Evolutionary conservation across 1,140 invertebrate species (phyloP), one percentile per base, ranked within the genome.

Genomic region (Neelides sp.): DNA sequence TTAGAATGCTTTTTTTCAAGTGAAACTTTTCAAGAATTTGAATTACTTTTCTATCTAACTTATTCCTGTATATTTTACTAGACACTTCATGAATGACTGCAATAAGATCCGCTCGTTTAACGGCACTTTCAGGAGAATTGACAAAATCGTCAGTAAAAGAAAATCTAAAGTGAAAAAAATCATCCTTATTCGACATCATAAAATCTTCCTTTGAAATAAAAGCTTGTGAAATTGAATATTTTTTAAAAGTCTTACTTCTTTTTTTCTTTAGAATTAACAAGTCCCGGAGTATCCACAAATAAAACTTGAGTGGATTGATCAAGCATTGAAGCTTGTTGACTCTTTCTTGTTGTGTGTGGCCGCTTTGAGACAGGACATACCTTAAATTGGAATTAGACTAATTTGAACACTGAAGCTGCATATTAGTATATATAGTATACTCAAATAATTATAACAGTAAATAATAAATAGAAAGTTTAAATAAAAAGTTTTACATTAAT

Each of bases 351-450:
- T 12, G 91, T 95, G 62, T 97, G 90, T 15, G 88, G 80, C 71
- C 91, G 93, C 22, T 73, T 77, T 1, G 91, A 95, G 10, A 83
- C 77, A 26, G 88, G 77, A 67, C 87, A 89, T 46, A 93, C 74
- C 84, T 90, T 58, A 20, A 74, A 70, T 34, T 34, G 30, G 15
- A 15, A 34, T 8, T 10, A 34, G 30, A 34, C 30, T 34, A 4
- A 34, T 8, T 42, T 42, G 15, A 24, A 15, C 19, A 42, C 5
- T n/a, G n/a, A n/a, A n/a, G n/a, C n/a, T n/a, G n/a, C n/a, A 8
- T n/a, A 32, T 32, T 32, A 32, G 28, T n/a, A 32, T 32, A 7
- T 8, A 32, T 32, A 32, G 7, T 32, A 32, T 8, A 8, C n/a
- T 32, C n/a, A 32, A 32, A 13, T 32, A 8, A 32, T n/a, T 32